phyloP scores from a whole-genome alignment of 2,797 vertebrate genomes.

The Tokudaia tokunoshimensis region DNA sequence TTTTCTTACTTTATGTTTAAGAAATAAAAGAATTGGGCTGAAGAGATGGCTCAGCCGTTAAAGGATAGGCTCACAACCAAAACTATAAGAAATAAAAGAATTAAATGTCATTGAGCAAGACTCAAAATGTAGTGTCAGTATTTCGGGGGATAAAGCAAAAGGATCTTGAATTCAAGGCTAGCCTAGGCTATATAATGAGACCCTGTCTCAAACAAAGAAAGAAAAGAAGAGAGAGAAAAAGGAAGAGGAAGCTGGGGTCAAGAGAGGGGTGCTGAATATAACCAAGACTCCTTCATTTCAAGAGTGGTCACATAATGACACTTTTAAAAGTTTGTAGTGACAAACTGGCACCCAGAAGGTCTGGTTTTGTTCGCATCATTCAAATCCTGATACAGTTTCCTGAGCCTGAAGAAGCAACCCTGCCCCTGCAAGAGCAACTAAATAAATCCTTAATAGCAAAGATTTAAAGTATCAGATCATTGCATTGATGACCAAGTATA shows the following conservation, averaged over 20 bases:
- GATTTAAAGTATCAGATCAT: background rate
- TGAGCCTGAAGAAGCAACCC: background rate
- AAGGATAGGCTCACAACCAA: no score
- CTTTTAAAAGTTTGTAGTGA: background rate
- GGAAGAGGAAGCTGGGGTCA: background rate
- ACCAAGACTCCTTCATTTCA: background rate
- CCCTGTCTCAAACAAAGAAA: background rate
- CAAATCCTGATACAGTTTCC: background rate
- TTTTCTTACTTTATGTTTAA: slow-evolving; percentile 20
- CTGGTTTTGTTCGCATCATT: background rate
- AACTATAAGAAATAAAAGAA: slow-evolving; percentile 52
- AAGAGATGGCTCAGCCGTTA: no score
- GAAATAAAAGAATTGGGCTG: slow-evolving; percentile 23
- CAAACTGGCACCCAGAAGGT: background rate
- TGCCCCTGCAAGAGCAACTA: background rate
- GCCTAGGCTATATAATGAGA: background rate
- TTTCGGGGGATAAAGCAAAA: background rate
- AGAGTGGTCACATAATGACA: background rate
- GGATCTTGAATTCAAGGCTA: background rate
- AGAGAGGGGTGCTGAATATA: background rate
- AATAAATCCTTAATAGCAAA: background rate
- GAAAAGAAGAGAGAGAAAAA: no score
- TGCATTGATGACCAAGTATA: background rate
- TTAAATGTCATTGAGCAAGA: slow-evolving; percentile 34
- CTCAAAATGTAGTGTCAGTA: background rate